Base-by-base conservation (phyloP, 2,797 vertebrate genomes). In the Acanthiza pusilla region DNA sequence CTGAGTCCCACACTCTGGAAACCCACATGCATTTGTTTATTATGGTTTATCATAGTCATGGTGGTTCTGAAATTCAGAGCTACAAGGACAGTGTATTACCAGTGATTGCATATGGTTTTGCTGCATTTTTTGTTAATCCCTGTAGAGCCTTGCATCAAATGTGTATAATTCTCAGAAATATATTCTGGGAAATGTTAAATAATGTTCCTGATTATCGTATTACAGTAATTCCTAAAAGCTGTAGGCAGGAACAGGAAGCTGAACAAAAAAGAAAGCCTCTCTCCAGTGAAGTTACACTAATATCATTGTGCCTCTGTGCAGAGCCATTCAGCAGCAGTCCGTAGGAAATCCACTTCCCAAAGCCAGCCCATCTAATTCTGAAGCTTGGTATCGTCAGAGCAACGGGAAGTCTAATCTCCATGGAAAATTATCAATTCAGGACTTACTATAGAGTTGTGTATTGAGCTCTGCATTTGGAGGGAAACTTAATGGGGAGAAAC, bases 391-490 rank as follows among this genome's bases (percentile, higher is more conserved):
- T 45, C 38, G 1, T 91, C 80, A 72, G 74, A 87, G 71, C 68
- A 48, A 47, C 0, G 2, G 65, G 23, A 79, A 80, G 43, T 30
- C 73, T 90, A 88, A 93, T 94, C 89, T 88, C 90, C 88, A 47
- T 92, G 84, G 90, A 89, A 94, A 94, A 96, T 93, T 72, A 81
- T 57, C 84, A 54, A 29, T 96, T 86, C 87, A 87, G 82, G 71
- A 76, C 68, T 86, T 87, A 87, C 70, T 82, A 40, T 38, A 70
- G 86, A 68, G 63, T 55, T 90, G 72, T 91, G 50, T 82, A 71
- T 88, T 40, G 75, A 80, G 90, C 90, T 72, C 51, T 15, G 5
- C 60, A 7, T 94, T 92, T 48, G 55, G 80, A 84, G 62, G 5
- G 90, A 63, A 91, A 93, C 63, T 72, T 90, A 88, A 66, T 58